These are phyloP conservation scores for Phocoena phocoena DNA, from an alignment of 2,113 vertebrate genomes.

Conservation along the genomic window DNA sequence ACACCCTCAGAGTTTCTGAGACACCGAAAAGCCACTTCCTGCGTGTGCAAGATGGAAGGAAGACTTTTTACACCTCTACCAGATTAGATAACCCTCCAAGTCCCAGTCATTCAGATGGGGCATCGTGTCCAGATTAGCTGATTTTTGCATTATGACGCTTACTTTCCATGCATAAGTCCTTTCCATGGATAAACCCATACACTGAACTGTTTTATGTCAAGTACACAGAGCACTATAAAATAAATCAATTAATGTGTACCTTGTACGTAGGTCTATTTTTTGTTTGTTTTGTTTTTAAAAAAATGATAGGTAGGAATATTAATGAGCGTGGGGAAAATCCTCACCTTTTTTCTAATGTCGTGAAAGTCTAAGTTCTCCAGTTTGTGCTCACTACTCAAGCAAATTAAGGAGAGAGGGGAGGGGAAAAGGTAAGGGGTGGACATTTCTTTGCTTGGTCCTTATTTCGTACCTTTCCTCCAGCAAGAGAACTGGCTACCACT, in stretches of 20 bases:
- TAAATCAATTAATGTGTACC: neutral
- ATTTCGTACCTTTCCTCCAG: neutral
- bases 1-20: neutral
- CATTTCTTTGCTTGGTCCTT: neutral
- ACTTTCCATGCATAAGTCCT: neutral
- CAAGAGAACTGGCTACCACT: neutral
- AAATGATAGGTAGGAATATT: slow-evolving; percentile 25
- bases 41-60: neutral
- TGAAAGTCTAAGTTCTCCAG: neutral
- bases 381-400: neutral
- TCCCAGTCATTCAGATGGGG: no score
- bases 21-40: neutral
- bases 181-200: neutral
- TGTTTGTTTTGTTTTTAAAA: neutral
- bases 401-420: neutral
- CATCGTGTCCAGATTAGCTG: neutral
- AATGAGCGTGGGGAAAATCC: neutral
- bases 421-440: neutral
- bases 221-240: neutral
- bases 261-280: neutral
- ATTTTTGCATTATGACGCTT: neutral
- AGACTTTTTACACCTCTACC: neutral
- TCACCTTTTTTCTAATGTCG: neutral
- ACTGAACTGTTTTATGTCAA: neutral
- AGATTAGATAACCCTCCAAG: neutral